Evolutionary conservation across 2,113 vertebrate species (phyloP).

Genomic region (Protobothrops mucrosquamatus): DNA sequence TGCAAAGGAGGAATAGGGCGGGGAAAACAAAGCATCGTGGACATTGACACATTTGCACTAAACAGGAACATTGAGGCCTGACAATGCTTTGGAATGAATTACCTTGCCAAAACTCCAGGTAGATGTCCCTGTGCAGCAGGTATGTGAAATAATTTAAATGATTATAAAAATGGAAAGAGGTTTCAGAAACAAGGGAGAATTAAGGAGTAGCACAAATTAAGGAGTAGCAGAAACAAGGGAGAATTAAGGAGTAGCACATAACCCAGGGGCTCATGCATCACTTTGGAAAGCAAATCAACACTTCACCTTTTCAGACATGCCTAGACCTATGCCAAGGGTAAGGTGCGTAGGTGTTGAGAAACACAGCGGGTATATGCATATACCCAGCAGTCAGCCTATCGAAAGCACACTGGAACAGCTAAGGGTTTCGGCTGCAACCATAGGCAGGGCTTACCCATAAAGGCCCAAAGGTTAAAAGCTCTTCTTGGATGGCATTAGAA

Average conservation of each 20-base stretch:
- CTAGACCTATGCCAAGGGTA: not conserved
- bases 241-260: not conserved
- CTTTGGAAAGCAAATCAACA: not conserved
- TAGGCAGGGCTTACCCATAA: not conserved
- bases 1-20: not conserved
- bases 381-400: not conserved
- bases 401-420: not conserved
- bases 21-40: not conserved
- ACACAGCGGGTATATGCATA: too few relatives aligned
- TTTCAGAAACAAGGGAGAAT: not conserved
- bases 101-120: slow-evolving; percentile 55
- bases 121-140: slow-evolving; percentile 30
- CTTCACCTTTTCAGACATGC: not conserved
- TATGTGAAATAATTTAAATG: slow-evolving; percentile 6
- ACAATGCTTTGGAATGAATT: not conserved
- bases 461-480: not conserved
- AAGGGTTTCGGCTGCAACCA: not conserved
- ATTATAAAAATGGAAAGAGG: not conserved
- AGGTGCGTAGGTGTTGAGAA: not conserved
- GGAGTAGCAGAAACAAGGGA: not conserved
- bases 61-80: not conserved
- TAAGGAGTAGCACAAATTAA: not conserved
- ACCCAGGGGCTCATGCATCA: not conserved
- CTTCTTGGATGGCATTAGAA: not conserved
- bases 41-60: not conserved